phyloP scores from a whole-genome alignment of 2,797 vertebrate genomes.

The Hemibagrus guttatus region DNA sequence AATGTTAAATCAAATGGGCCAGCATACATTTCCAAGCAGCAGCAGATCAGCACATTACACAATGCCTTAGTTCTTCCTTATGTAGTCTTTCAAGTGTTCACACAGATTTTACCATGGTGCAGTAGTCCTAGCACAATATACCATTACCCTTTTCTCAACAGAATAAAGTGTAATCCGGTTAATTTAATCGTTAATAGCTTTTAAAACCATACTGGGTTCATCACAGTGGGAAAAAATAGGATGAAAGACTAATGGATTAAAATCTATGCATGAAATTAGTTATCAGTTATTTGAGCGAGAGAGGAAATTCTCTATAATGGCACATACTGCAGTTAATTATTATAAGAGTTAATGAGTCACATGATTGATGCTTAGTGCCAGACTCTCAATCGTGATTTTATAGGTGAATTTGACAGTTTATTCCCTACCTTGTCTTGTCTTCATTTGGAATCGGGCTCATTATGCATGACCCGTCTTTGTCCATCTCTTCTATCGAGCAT shows the following conservation, averaged over 20 bases:
- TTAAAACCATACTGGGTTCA: constrained; percentile 58
- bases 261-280: constrained; percentile 67
- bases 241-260: constrained; percentile 68
- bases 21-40: neutral
- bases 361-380: constrained; percentile 76
- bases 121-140: neutral
- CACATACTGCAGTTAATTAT: constrained; percentile 77
- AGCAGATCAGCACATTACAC: neutral
- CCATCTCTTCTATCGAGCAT: constrained; percentile 58
- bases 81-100: neutral
- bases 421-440: constrained; percentile 68
- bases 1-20: neutral
- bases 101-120: neutral
- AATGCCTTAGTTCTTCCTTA: neutral
- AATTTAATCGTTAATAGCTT: constrained; percentile 66
- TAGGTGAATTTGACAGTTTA: constrained; percentile 74
- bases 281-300: constrained; percentile 70
- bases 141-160: constrained; percentile 47
- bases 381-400: constrained; percentile 78
- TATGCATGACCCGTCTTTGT: constrained; percentile 72
- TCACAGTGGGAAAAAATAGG: constrained; percentile 65
- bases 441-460: constrained; percentile 80
- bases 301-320: constrained; percentile 75
- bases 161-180: constrained; percentile 62
- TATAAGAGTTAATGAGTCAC: constrained; percentile 75